Percentiles rank a stretch among this genome's conserved stretches.
Evolutionary conservation across 2,888 invertebrate species (phyloP).

Genomic region (Hetaerina titia): DNA sequence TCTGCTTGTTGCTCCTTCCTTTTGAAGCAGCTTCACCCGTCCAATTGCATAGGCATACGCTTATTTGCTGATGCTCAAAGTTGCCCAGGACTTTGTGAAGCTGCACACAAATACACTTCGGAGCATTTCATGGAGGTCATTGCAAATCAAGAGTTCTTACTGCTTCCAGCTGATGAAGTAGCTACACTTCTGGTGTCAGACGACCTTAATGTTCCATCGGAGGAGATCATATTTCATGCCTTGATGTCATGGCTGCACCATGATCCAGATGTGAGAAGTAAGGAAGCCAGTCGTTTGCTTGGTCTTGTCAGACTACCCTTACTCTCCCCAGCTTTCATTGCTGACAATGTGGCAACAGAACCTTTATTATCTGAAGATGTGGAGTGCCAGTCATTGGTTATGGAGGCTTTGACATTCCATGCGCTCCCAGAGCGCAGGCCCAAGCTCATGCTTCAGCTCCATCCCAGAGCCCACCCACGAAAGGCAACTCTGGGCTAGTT

Average conservation of each 20-base stretch:
- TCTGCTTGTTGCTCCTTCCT: conserved; percentile 92
- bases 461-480: conserved; percentile 90
- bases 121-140: conserved; percentile 84
- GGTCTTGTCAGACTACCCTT: conserved; percentile 91
- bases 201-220: conserved; percentile 94
- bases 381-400: conserved; percentile 91
- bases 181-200: conserved; percentile 89
- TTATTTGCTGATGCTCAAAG: conserved; percentile 96
- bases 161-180: conserved; percentile 88
- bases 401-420: conserved; percentile 97
- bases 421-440: conserved; percentile 91
- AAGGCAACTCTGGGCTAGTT: conserved; percentile 96
- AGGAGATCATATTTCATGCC: conserved; percentile 94
- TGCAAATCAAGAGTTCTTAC: conserved; percentile 90
- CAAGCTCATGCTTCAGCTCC: conserved; percentile 81
- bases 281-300: conserved; percentile 85
- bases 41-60: conserved; percentile 95
- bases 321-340: conserved; percentile 91
- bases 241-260: conserved; percentile 93
- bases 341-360: conserved; percentile 90
- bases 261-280: conserved; percentile 84
- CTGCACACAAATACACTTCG: conserved; percentile 92
- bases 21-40: conserved; percentile 93
- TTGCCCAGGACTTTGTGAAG: conserved; percentile 88
- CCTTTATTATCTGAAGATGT: conserved; percentile 82